Conservation (phyloP, 2,113 vertebrate species). For the Oceanites oceanicus region DNA sequence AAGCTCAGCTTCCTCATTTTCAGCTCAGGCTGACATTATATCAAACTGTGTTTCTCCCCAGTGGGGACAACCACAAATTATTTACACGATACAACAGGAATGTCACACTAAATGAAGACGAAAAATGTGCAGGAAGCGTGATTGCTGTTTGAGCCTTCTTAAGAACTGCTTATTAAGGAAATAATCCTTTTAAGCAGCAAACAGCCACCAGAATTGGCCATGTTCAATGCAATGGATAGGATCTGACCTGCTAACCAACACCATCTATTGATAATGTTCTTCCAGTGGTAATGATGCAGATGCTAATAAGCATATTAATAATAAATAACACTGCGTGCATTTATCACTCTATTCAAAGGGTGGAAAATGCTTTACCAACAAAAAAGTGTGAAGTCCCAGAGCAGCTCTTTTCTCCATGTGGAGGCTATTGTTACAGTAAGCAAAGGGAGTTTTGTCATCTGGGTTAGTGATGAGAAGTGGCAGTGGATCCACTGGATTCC, state of each 20-base stretch:
- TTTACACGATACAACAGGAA: constrained; percentile 1
- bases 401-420: neutral
- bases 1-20: neutral
- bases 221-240: neutral
- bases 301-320: neutral
- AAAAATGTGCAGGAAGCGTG: neutral
- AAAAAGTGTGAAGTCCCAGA: neutral
- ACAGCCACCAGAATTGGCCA: neutral
- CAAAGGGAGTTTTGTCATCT: neutral
- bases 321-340: neutral
- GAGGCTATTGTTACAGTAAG: neutral
- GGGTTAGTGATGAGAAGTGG: neutral
- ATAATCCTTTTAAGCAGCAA: neutral
- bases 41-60: neutral
- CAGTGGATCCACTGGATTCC: neutral
- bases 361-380: neutral
- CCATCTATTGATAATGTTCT: neutral
- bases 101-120: constrained; percentile 9
- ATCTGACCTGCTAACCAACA: neutral
- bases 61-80: constrained; percentile 29
- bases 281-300: neutral
- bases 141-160: constrained; percentile 11
- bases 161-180: constrained; percentile 29
- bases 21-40: constrained; percentile 8
- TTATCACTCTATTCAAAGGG: neutral